phyloP scores from a whole-genome alignment of 1,140 invertebrate genomes.

The Drosophila tristis region DNA sequence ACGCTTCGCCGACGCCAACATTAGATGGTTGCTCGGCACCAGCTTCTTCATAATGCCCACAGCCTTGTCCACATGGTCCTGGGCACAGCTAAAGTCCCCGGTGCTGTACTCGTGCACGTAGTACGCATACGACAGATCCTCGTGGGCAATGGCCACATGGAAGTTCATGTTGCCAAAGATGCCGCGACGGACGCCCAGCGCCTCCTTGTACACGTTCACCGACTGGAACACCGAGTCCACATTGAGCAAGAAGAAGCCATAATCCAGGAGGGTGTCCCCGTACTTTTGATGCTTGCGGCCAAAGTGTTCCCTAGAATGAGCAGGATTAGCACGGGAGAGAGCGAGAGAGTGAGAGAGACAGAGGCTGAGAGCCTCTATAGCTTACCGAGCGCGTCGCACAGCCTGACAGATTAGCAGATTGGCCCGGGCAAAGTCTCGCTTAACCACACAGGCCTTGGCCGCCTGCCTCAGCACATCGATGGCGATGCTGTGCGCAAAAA shows the following conservation, averaged over 20 bases:
- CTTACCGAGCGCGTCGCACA: constrained; percentile 89
- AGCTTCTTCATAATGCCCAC: constrained; percentile 92
- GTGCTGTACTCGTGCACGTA: constrained; percentile 96
- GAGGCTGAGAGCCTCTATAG: neutral
- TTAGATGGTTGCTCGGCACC: constrained; percentile 91
- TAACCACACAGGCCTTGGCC: constrained; percentile 94
- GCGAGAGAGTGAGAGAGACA: neutral
- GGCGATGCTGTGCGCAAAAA: constrained; percentile 85
- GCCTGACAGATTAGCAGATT: constrained; percentile 93
- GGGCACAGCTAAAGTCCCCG: constrained; percentile 92
- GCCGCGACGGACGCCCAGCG: constrained; percentile 89
- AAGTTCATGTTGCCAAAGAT: constrained; percentile 94
- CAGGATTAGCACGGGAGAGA: neutral
- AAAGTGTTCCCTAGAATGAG: constrained; percentile 84
- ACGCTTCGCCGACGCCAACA: constrained; percentile 94
- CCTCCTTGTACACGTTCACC: constrained; percentile 93
- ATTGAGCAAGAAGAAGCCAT: constrained; percentile 95
- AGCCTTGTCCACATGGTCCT: constrained; percentile 92
- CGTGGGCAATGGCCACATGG: constrained; percentile 93
- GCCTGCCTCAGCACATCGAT: constrained; percentile 93
- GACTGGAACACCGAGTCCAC: constrained; percentile 93
- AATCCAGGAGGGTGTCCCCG: constrained; percentile 93
- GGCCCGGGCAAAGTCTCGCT: constrained; percentile 92
- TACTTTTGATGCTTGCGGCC: constrained; percentile 90
- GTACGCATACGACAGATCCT: constrained; percentile 95